Conservation (phyloP, 1,140 invertebrate species). For the Propsilocerus akamusi region DNA sequence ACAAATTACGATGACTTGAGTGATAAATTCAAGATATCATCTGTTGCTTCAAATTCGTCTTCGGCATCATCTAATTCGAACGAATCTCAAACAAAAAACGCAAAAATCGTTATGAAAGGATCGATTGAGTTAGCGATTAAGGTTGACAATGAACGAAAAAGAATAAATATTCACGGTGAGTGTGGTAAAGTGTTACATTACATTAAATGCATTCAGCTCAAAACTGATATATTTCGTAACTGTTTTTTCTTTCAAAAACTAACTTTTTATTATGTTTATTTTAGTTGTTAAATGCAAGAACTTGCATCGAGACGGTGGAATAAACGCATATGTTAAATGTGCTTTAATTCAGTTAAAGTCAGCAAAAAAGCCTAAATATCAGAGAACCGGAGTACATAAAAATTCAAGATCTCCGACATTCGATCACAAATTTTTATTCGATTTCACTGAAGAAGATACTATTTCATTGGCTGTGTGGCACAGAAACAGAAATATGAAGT, state of each 20-base stretch:
- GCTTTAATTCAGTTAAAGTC: conserved; percentile 4
- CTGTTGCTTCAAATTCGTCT: conserved; percentile 12
- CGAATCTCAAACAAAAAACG: not conserved
- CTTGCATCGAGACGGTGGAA: conserved; percentile 13
- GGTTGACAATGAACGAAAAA: conserved; percentile 11
- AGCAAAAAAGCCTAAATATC: conserved; percentile 15
- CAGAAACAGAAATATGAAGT: conserved; percentile 29
- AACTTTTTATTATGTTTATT: not conserved
- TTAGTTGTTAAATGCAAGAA: not conserved
- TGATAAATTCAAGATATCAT: conserved; percentile 15
- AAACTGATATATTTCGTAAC: not conserved
- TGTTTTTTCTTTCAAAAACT: not conserved
- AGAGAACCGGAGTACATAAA: conserved; percentile 29
- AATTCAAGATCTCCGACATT: conserved; percentile 28
- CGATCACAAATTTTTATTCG: conserved; percentile 28
- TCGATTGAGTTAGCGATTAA: conserved; percentile 18
- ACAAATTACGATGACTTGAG: conserved; percentile 11
- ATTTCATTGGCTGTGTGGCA: conserved; percentile 31
- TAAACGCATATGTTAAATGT: conserved; percentile 31
- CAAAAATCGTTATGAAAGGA: conserved; percentile 7
- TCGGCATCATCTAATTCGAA: conserved; percentile 5
- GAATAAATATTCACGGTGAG: conserved; percentile 24
- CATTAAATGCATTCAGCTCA: not conserved
- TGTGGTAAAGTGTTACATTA: conserved; percentile 7
- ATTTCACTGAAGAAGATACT: conserved; percentile 10